Conservation (phyloP, 2,888 invertebrate genomes). For the Eumerus sabulonum region DNA sequence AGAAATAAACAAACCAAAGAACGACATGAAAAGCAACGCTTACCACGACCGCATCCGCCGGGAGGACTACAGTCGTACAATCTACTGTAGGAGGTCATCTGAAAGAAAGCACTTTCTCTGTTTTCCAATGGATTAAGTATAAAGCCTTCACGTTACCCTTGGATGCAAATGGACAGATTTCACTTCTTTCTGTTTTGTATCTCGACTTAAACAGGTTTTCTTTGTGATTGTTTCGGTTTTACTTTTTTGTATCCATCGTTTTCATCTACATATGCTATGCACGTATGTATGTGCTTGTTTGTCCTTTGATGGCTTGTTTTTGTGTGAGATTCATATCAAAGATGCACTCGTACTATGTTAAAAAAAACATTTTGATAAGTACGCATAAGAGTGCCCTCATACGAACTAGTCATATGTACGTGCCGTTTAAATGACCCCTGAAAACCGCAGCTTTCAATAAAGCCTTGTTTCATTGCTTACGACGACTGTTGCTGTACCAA, state of each 20-base stretch:
- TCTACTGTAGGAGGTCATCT: constrained; percentile 67
- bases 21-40: constrained; percentile 34
- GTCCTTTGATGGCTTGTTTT: too few relatives aligned
- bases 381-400: not conserved
- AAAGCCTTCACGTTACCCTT: constrained; percentile 67
- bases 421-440: not conserved
- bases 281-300: too few relatives aligned
- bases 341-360: too few relatives aligned
- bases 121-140: constrained; percentile 68
- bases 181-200: constrained; percentile 56
- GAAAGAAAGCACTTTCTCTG: constrained; percentile 68
- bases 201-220: not conserved
- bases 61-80: constrained; percentile 39
- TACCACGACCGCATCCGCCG: constrained; percentile 29
- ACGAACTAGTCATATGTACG: not conserved
- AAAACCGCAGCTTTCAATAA: too few relatives aligned
- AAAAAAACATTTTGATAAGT: too few relatives aligned
- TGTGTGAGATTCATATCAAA: too few relatives aligned
- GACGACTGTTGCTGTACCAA: too few relatives aligned
- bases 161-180: constrained; percentile 66
- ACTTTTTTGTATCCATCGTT: constrained; percentile 16
- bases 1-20: constrained; percentile 6
- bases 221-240: constrained; percentile 52
- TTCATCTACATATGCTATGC: constrained; percentile 29
- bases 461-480: too few relatives aligned